phyloP scores from a whole-genome alignment of 2,113 vertebrate species.

The Gobiocypris rarus region DNA sequence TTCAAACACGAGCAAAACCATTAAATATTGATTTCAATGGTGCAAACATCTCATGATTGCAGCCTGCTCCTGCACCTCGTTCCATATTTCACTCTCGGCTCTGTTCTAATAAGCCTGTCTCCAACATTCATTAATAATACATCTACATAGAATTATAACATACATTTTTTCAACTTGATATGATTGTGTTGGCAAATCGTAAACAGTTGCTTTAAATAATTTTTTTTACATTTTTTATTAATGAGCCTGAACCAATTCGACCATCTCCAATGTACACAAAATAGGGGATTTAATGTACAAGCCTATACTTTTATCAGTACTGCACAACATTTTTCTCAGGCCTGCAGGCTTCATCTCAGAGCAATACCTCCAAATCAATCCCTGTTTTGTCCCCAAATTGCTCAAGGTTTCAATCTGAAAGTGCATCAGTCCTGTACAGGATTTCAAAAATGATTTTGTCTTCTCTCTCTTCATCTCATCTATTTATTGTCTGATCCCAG shows the following conservation, averaged over 20 bases:
- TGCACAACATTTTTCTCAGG: neutral
- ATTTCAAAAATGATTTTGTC: neutral
- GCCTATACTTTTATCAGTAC: neutral
- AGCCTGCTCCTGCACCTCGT: neutral
- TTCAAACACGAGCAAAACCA: conserved; percentile 33
- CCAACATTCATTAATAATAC: conserved; percentile 49
- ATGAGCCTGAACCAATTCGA: neutral
- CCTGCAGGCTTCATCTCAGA: neutral
- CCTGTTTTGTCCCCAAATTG: neutral
- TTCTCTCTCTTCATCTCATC: neutral
- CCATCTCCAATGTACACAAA: neutral
- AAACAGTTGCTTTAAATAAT: conserved; percentile 3
- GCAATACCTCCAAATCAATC: neutral
- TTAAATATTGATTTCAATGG: conserved; percentile 42
- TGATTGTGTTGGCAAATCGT: neutral
- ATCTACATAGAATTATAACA: conserved; percentile 31
- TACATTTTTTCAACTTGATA: conserved; percentile 31
- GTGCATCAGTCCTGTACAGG: neutral
- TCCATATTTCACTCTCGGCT: conserved; percentile 44
- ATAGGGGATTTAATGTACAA: neutral
- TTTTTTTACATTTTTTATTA: no score
- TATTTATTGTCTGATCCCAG: neutral
- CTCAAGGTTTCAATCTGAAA: conserved; percentile 10
- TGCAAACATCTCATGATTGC: neutral
- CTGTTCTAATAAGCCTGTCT: conserved; percentile 31